These are phyloP conservation scores for Cabera pusaria DNA, from an alignment of 2,888 invertebrate species.

Conservation along the genomic window DNA sequence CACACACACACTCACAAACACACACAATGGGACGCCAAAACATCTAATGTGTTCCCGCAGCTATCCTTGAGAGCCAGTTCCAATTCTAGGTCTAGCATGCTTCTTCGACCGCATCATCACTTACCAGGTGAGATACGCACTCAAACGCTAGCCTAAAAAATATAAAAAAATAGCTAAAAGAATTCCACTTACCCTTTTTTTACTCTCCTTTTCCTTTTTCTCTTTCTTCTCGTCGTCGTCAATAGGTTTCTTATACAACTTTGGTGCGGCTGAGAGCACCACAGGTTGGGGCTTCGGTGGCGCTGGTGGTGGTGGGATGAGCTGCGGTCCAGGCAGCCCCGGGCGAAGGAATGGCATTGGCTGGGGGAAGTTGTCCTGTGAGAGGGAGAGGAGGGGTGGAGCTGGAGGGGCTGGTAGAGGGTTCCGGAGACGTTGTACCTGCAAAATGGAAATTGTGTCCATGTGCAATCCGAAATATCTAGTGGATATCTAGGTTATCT, in stretches of 20 bases:
- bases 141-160: too few relatives aligned
- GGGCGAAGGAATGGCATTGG: constrained; percentile 66
- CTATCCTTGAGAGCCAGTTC: too few relatives aligned
- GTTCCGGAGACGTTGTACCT: constrained; percentile 58
- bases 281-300: constrained; percentile 83
- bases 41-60: too few relatives aligned
- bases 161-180: too few relatives aligned
- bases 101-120: too few relatives aligned
- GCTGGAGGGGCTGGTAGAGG: constrained; percentile 27
- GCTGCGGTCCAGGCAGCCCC: constrained; percentile 65
- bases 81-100: too few relatives aligned
- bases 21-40: too few relatives aligned
- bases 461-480: too few relatives aligned
- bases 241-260: constrained; percentile 84
- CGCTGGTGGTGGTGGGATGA: constrained; percentile 66
- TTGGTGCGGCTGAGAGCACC: constrained; percentile 87
- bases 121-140: too few relatives aligned
- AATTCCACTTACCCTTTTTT: constrained; percentile 11
- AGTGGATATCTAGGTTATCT: too few relatives aligned
- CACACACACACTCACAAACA: too few relatives aligned
- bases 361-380: constrained; percentile 48
- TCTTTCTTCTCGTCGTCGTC: constrained; percentile 66
- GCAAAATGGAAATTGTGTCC: too few relatives aligned
- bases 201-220: constrained; percentile 46
- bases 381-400: constrained; percentile 20